Evolutionary conservation across 1,140 invertebrate species (phyloP).

Genomic region (Drosophila persimilis): DNA sequence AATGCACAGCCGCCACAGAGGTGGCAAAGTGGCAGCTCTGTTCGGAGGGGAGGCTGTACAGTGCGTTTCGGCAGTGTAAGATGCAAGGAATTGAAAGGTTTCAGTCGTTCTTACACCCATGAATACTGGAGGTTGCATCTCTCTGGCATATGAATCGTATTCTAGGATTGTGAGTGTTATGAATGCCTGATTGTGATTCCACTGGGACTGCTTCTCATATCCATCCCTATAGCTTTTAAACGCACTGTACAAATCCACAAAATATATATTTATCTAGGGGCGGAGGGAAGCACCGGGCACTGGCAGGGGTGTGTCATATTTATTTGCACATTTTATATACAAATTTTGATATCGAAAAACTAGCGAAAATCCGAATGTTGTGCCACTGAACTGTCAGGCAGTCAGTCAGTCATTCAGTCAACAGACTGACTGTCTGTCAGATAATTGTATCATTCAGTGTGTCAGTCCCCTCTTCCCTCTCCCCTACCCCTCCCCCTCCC

Average conservation of each 20-base stretch:
- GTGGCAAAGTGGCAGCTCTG: not conserved
- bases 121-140: no score
- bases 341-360: conserved; percentile 47
- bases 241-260: not conserved
- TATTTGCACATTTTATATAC: conserved; percentile 20
- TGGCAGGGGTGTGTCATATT: not conserved
- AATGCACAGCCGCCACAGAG: conserved; percentile 32
- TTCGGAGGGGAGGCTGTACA: no score
- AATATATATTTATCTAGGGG: not conserved
- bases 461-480: not conserved
- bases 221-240: no score
- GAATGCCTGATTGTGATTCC: no score
- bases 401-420: conserved; percentile 2
- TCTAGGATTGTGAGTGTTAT: no score
- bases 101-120: no score
- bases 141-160: no score
- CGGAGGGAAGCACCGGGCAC: no score
- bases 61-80: no score
- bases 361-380: conserved; percentile 20
- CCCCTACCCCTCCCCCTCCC: not conserved
- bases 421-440: conserved; percentile 9
- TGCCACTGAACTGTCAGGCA: conserved; percentile 18
- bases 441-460: not conserved
- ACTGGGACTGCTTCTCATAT: no score
- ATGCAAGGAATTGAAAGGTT: no score